A percentile compares a stretch with the other conserved stretches of the same genome.
Conservation (phyloP, 2,888 invertebrate species). For the Dasysyrphus tricinctus region DNA sequence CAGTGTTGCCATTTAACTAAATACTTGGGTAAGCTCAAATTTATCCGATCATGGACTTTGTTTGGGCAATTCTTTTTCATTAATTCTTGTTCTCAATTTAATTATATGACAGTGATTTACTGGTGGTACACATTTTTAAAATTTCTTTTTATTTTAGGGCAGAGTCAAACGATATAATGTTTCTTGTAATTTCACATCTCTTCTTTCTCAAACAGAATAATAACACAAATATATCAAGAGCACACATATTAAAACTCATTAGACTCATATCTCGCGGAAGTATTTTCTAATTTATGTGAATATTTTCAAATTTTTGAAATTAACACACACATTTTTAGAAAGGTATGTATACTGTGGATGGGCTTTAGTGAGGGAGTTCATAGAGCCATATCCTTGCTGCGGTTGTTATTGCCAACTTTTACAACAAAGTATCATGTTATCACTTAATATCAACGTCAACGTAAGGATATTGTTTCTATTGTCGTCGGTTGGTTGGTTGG, state of each 20-base stretch:
- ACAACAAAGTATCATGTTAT: constrained; percentile 73
- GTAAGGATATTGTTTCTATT: constrained; percentile 72
- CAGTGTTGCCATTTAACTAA: too few species aligned
- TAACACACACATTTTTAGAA: constrained; percentile 53
- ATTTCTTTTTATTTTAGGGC: too few species aligned
- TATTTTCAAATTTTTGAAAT: constrained; percentile 48
- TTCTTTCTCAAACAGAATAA: not conserved
- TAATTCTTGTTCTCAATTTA: too few species aligned
- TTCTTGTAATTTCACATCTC: not conserved
- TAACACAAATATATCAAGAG: constrained; percentile 35
- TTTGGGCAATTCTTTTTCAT: too few species aligned
- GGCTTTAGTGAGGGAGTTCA: not conserved
- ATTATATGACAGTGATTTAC: too few species aligned
- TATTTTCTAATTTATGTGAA: constrained; percentile 70
- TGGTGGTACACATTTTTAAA: too few species aligned
- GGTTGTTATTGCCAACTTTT: constrained; percentile 63
- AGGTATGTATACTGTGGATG: too few species aligned
- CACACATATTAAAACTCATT: constrained; percentile 58
- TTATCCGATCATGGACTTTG: too few species aligned
- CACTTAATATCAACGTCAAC: constrained; percentile 74
- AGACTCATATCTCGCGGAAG: constrained; percentile 25
- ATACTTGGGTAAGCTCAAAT: too few species aligned
- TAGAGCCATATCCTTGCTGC: constrained; percentile 2
- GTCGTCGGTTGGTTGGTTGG: constrained; percentile 12
- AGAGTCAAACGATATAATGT: not conserved